Percentiles rank a stretch among this genome's conserved stretches.
Conservation (phyloP, 35 echinoderm and acorn worm species). For the Strongylocentrotus purpuratus region DNA sequence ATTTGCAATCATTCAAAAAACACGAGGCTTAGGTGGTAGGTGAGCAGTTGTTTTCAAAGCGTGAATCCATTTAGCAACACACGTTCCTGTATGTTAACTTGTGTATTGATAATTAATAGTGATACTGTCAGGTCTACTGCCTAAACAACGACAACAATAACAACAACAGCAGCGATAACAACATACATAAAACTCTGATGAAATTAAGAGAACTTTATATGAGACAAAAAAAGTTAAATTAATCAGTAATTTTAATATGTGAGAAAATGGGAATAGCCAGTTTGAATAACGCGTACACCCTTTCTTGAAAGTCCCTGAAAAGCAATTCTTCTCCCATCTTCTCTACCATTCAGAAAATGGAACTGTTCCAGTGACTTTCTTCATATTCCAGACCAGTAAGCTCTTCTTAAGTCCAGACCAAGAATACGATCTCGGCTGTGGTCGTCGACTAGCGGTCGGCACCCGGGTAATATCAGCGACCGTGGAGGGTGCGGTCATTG, state of each 20-base stretch:
- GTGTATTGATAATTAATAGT: background rate
- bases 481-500: slow-evolving; percentile 6
- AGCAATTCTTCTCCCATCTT: background rate
- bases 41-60: background rate
- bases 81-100: background rate
- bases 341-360: background rate
- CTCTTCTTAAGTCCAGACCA: slow-evolving; percentile 15
- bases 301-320: background rate
- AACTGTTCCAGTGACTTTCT: slow-evolving; percentile 18
- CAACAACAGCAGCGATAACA: too few relatives aligned
- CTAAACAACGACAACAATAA: background rate
- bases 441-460: slow-evolving; percentile 9
- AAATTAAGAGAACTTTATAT: too few relatives aligned
- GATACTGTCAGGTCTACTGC: background rate
- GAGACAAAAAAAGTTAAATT: too few relatives aligned
- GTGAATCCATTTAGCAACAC: too few relatives aligned
- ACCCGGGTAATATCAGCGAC: slow-evolving; percentile 21
- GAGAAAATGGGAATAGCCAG: background rate
- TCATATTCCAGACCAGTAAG: slow-evolving; percentile 33
- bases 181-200: too few relatives aligned
- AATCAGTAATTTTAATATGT: background rate
- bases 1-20: background rate
- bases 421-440: background rate
- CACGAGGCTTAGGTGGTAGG: background rate
- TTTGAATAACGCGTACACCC: too few relatives aligned